Evolutionary conservation across 2,113 vertebrate genomes (phyloP).

Genomic region (Mobula hypostoma): DNA sequence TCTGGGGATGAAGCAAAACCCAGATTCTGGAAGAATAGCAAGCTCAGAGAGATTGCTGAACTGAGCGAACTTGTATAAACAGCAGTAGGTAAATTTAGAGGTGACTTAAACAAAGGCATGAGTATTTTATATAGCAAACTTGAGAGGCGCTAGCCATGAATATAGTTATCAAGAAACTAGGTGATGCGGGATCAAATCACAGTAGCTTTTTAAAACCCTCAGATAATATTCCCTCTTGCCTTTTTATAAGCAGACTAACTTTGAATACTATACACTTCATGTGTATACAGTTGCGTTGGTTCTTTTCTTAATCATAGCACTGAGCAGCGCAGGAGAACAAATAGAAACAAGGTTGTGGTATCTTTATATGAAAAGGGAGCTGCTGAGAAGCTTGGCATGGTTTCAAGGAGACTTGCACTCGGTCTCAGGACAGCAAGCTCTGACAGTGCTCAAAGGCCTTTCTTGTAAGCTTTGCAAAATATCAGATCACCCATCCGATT

Average conservation of each 20-base stretch:
- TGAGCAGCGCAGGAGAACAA: not conserved
- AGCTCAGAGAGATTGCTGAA: not conserved
- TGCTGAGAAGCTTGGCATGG: not conserved
- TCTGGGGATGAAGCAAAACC: not conserved
- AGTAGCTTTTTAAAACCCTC: not conserved
- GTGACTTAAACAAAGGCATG: not conserved
- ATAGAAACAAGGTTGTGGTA: not conserved
- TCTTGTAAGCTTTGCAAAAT: constrained; percentile 1
- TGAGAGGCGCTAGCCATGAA: not conserved
- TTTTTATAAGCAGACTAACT: not conserved
- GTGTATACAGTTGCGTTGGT: not conserved
- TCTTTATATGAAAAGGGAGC: constrained; percentile 4
- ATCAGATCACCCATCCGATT: not conserved
- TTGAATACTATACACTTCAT: not conserved
- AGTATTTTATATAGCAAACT: not conserved
- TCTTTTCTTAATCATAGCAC: not conserved
- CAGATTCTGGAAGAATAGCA: not conserved
- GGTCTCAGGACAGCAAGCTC: not conserved
- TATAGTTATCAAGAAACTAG: not conserved
- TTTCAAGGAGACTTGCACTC: constrained; percentile 18
- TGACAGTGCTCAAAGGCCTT: not conserved
- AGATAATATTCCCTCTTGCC: not conserved
- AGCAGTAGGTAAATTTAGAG: not conserved
- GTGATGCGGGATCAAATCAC: not conserved
- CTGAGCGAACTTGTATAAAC: not conserved